Conservation (phyloP, 2,113 vertebrate species). For the Rhegmatorhina hoffmannsi region DNA sequence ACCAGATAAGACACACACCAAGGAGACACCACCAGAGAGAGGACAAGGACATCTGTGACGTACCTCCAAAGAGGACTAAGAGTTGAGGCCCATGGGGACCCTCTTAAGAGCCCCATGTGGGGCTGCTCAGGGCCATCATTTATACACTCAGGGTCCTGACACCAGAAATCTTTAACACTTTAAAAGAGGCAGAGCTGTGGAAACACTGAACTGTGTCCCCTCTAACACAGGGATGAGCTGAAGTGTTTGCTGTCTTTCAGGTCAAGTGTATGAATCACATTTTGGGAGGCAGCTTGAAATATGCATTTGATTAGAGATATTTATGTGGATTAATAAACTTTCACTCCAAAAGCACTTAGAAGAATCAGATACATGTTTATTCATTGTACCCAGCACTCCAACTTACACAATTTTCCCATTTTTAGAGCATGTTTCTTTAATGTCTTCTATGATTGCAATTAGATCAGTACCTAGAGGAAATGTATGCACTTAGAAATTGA, state of each 20-base stretch:
- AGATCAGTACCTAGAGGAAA: conserved; percentile 70
- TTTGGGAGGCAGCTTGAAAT: background rate
- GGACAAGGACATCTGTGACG: too few relatives aligned
- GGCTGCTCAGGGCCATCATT: background rate
- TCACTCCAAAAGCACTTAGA: conserved; percentile 43
- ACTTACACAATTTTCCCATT: conserved; percentile 45
- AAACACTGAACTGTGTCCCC: background rate
- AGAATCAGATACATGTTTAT: conserved; percentile 55
- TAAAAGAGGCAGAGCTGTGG: background rate
- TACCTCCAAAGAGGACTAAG: background rate
- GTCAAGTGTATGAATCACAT: background rate
- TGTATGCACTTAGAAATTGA: conserved; percentile 63
- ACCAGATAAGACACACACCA: background rate
- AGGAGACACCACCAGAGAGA: background rate
- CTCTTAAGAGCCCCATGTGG: background rate
- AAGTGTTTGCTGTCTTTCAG: background rate
- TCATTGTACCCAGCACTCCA: conserved; percentile 34
- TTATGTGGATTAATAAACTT: conserved; percentile 54
- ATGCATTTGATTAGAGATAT: conserved; percentile 13
- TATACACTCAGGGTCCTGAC: too few relatives aligned
- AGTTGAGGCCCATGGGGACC: background rate
- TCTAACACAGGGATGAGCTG: background rate
- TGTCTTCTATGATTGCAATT: conserved; percentile 72
- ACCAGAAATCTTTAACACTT: background rate
- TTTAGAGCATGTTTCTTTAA: conserved; percentile 61